phyloP scores from a whole-genome alignment of 2,113 vertebrate genomes.

The Pelodiscus sinensis region DNA sequence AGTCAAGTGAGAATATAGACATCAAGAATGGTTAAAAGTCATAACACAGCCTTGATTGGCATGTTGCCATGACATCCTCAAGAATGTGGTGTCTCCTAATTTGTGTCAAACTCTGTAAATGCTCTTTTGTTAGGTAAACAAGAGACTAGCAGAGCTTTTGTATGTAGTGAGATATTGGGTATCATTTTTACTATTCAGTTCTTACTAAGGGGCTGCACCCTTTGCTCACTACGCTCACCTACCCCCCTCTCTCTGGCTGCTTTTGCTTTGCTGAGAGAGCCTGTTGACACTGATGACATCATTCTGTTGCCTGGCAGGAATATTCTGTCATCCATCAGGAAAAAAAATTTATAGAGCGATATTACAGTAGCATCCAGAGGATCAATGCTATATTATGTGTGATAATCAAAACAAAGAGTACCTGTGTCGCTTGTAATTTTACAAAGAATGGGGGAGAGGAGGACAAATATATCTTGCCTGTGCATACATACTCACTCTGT shows the following conservation, averaged over 20 bases:
- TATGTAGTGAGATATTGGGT: background rate
- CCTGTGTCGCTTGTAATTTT: background rate
- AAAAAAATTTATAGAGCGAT: no score
- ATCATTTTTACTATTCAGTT: background rate
- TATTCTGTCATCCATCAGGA: no score
- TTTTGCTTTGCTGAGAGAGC: no score
- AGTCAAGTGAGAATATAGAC: background rate
- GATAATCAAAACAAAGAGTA: background rate
- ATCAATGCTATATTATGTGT: background rate
- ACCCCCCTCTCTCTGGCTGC: no score
- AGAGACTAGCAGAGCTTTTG: background rate
- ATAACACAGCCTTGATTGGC: background rate
- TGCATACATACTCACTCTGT: background rate
- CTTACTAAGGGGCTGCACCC: background rate
- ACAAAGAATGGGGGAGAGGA: background rate
- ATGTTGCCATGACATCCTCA: background rate
- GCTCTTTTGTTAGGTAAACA: background rate
- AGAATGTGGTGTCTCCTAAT: background rate
- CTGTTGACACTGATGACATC: no score
- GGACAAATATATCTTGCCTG: background rate
- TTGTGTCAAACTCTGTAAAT: background rate
- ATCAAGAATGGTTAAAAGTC: background rate
- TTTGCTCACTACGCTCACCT: no score
- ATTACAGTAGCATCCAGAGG: background rate
- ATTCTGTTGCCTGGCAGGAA: no score